These are phyloP conservation scores for Lysiphlebus fabarum DNA, from an alignment of 1,140 invertebrate species.

Conservation along the genomic window DNA sequence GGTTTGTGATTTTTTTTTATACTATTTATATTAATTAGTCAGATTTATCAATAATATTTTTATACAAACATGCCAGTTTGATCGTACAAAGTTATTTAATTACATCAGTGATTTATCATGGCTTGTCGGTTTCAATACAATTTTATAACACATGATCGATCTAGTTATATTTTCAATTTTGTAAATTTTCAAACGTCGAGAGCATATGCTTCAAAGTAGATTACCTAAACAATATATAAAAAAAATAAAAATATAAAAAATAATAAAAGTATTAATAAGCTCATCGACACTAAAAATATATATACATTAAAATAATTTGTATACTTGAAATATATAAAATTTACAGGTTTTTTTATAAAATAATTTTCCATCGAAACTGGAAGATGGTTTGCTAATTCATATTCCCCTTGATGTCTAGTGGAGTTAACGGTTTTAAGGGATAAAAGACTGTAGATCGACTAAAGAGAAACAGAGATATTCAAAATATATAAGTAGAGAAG, in stretches of 20 bases:
- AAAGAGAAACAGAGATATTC: conserved; percentile 19
- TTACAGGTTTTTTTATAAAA: conserved; percentile 27
- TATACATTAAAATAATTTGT: neutral
- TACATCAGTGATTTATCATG: conserved; percentile 49
- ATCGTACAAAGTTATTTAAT: conserved; percentile 48
- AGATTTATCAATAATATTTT: too few relatives aligned
- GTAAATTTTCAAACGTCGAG: conserved; percentile 6
- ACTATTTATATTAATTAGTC: too few relatives aligned
- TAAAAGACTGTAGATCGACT: conserved; percentile 50
- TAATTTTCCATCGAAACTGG: conserved; percentile 39
- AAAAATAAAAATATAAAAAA: too few relatives aligned
- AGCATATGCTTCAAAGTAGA: neutral
- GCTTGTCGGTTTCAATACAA: conserved; percentile 41
- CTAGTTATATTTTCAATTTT: conserved; percentile 9
- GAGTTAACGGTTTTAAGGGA: conserved; percentile 55
- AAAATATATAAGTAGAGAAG: too few relatives aligned
- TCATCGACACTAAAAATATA: neutral
- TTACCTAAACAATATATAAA: too few relatives aligned
- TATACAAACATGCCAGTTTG: neutral
- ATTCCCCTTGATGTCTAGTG: conserved; percentile 52
- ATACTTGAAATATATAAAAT: neutral
- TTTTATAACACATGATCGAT: conserved; percentile 54
- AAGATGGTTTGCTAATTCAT: conserved; percentile 49
- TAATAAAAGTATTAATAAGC: too few relatives aligned
- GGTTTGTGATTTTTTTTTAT: too few relatives aligned